Evolutionary conservation across 2,113 vertebrate species (phyloP).

Genomic region (Motacilla alba): DNA sequence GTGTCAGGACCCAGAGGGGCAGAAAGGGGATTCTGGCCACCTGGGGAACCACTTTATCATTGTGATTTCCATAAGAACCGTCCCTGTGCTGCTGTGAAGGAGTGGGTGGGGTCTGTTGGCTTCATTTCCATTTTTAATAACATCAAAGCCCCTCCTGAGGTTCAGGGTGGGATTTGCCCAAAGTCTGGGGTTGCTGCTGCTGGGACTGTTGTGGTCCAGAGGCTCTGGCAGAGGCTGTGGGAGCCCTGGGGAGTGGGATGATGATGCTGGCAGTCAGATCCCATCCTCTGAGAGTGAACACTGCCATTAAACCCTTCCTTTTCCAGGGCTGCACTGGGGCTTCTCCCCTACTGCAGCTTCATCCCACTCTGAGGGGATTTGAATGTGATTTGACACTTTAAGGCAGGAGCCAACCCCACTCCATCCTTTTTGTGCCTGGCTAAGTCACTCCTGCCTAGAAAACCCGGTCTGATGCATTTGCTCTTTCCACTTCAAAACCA

Average conservation of each 20-base stretch:
- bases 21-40: background rate
- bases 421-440: background rate
- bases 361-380: background rate
- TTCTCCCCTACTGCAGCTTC: background rate
- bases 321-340: background rate
- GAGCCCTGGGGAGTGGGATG: background rate
- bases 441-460: background rate
- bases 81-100: rapidly evolving
- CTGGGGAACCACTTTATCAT: rapidly evolving
- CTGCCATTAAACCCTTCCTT: background rate
- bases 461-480: rapidly evolving
- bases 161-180: background rate
- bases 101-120: background rate
- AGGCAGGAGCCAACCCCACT: background rate
- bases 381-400: background rate
- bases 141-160: background rate
- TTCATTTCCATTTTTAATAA: background rate
- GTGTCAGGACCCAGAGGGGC: rapidly evolving
- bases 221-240: background rate
- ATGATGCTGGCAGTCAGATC: background rate
- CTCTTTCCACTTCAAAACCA: background rate
- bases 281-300: background rate
- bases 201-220: background rate
- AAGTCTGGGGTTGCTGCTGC: background rate
- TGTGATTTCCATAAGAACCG: rapidly evolving